Percentiles rank a stretch among this genome's conserved stretches.
These are phyloP conservation scores for Hephaestus fuliginosus DNA, from an alignment of 2,797 vertebrate genomes.

Conservation along the genomic window DNA sequence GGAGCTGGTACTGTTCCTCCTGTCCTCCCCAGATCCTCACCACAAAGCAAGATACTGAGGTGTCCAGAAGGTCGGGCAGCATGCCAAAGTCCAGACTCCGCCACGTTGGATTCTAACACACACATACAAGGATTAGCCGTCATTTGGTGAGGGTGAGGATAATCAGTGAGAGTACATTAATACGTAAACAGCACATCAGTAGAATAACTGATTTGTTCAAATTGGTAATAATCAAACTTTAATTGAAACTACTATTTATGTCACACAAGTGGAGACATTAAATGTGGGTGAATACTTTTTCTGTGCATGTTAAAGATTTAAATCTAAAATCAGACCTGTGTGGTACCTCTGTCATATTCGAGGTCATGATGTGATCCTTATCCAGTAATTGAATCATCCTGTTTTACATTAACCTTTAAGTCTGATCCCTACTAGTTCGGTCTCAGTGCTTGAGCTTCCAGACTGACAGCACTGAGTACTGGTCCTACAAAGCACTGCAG, in stretches of 20 bases:
- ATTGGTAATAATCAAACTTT: not conserved
- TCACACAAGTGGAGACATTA: constrained; percentile 1
- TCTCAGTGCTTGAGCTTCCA: constrained; percentile 37
- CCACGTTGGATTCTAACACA: constrained; percentile 95
- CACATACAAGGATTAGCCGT: constrained; percentile 5
- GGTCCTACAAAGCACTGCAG: constrained; percentile 14
- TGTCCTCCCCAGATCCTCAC: constrained; percentile 98
- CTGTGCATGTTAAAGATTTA: not conserved
- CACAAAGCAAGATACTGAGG: constrained; percentile 95
- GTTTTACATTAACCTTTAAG: constrained; percentile 40
- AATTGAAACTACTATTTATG: not conserved
- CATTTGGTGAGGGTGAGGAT: not conserved
- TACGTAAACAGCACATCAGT: not conserved
- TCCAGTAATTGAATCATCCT: constrained; percentile 43
- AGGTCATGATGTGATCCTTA: constrained; percentile 17
- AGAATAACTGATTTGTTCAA: not conserved
- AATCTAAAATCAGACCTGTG: not conserved
- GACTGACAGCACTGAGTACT: constrained; percentile 27
- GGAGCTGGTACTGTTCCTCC: constrained; percentile 89
- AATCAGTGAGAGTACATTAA: not conserved
- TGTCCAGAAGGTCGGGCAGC: constrained; percentile 95
- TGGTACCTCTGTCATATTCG: constrained; percentile 4
- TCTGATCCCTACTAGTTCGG: constrained; percentile 31
- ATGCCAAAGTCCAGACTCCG: constrained; percentile 97
- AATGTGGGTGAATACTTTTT: not conserved